Conservation (phyloP, 2,888 invertebrate genomes). For the Zele albiditarsus region DNA sequence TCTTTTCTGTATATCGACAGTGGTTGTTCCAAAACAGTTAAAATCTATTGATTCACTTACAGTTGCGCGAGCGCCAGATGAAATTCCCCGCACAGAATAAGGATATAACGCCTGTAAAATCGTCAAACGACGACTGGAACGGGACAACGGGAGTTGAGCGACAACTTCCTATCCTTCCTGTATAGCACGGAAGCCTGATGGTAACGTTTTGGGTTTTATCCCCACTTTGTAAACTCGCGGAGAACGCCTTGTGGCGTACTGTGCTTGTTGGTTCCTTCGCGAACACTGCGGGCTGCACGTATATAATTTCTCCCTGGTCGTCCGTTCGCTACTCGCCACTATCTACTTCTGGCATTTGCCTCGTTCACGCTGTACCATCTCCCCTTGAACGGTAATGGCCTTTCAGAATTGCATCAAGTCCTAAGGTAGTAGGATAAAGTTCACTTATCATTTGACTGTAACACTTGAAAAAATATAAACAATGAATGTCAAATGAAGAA, state of each 20-base stretch:
- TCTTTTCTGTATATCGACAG: too few relatives aligned
- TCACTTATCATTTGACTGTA: neutral
- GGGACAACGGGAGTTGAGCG: neutral
- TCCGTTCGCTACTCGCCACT: neutral
- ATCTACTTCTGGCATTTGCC: neutral
- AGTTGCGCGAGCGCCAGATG: slow-evolving; percentile 5
- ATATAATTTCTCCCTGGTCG: neutral
- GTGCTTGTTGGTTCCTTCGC: neutral
- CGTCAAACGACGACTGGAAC: slow-evolving; percentile 35
- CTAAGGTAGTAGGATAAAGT: neutral
- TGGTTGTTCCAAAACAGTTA: neutral
- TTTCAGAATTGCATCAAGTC: neutral
- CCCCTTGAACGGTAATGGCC: neutral
- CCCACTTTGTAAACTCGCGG: neutral
- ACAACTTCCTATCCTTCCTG: slow-evolving; percentile 17
- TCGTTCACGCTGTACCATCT: neutral
- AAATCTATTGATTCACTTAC: slow-evolving; percentile 21
- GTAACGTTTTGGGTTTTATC: slow-evolving; percentile 28
- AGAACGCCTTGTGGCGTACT: neutral
- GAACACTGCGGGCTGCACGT: neutral
- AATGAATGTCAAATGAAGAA: neutral
- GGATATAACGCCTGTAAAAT: slow-evolving; percentile 20
- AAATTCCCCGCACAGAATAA: slow-evolving; percentile 11
- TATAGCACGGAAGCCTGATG: slow-evolving; percentile 18
- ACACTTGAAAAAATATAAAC: neutral